These are phyloP conservation scores for Amblyraja radiata DNA, from an alignment of 2,797 vertebrate species.

Conservation along the genomic window DNA sequence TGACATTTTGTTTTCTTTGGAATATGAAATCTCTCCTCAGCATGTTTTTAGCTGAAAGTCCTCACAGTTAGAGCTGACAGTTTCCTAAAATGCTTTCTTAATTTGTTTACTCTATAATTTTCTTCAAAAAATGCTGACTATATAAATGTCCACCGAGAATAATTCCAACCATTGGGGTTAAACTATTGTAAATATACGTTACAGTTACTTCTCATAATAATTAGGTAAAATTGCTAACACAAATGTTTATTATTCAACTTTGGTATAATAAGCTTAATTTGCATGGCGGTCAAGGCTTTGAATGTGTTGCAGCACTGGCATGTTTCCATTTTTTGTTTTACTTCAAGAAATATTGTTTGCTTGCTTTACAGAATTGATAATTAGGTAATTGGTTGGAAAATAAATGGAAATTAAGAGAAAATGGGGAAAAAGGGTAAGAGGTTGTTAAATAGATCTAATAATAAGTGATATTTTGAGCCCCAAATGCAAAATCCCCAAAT, in stretches of 20 bases:
- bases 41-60: not conserved
- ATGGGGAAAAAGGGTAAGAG: no score
- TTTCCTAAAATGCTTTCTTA: not conserved
- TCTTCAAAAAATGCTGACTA: not conserved
- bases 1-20: slow-evolving; percentile 16
- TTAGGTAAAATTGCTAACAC: not conserved
- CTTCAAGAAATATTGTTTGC: not conserved
- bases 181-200: not conserved
- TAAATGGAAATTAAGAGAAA: not conserved
- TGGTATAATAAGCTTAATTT: not conserved
- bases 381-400: not conserved
- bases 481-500: not conserved
- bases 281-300: not conserved
- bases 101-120: not conserved
- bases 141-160: not conserved
- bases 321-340: not conserved
- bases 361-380: not conserved
- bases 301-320: not conserved
- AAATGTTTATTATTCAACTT: not conserved
- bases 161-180: not conserved
- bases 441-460: not conserved
- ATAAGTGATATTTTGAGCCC: not conserved
- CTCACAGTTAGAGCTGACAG: not conserved
- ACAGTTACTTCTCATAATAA: not conserved
- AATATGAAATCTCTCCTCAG: not conserved